Percentiles rank a stretch among this genome's conserved stretches.
Evolutionary conservation across 2,113 vertebrate genomes (phyloP).

Genomic region (Planiliza haematocheilus): DNA sequence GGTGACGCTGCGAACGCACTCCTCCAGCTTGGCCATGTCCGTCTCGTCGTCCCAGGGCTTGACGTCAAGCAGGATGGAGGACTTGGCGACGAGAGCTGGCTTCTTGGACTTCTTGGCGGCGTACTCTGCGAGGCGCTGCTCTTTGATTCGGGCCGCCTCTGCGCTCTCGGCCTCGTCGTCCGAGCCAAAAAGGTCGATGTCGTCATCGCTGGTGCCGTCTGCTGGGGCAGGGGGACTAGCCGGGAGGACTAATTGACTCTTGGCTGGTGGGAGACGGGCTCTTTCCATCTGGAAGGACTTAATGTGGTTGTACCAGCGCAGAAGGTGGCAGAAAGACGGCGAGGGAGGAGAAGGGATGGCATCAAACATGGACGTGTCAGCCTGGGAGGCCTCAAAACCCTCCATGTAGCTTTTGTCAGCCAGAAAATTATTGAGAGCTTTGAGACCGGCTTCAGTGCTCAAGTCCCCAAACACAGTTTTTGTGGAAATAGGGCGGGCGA

Average conservation of each 20-base stretch:
- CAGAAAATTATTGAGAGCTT: constrained; percentile 91
- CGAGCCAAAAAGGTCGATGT: constrained; percentile 95
- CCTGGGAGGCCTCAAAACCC: constrained; percentile 92
- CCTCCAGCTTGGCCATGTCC: constrained; percentile 92
- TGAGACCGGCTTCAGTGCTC: constrained; percentile 87
- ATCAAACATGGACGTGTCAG: constrained; percentile 90
- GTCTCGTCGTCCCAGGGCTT: constrained; percentile 99
- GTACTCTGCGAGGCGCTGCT: constrained; percentile 92
- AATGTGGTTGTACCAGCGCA: constrained; percentile 97
- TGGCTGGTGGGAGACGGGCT: constrained; percentile 87
- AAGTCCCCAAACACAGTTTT: constrained; percentile 93
- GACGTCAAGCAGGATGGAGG: constrained; percentile 93
- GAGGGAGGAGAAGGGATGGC: constrained; percentile 86
- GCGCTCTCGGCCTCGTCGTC: constrained; percentile 92
- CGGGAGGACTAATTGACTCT: constrained; percentile 89
- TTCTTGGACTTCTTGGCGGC: constrained; percentile 96
- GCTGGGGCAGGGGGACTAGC: constrained; percentile 62
- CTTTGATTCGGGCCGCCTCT: constrained; percentile 87
- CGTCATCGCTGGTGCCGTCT: constrained; percentile 79
- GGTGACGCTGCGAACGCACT: constrained; percentile 90
- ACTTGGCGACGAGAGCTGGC: constrained; percentile 92
- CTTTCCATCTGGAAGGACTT: constrained; percentile 90
- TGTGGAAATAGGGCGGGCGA: constrained; percentile 32
- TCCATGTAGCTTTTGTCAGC: constrained; percentile 95
- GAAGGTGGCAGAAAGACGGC: constrained; percentile 87